These are phyloP conservation scores for Drosophila yakuba DNA, from an alignment of 1,140 invertebrate species.

Conservation along the genomic window DNA sequence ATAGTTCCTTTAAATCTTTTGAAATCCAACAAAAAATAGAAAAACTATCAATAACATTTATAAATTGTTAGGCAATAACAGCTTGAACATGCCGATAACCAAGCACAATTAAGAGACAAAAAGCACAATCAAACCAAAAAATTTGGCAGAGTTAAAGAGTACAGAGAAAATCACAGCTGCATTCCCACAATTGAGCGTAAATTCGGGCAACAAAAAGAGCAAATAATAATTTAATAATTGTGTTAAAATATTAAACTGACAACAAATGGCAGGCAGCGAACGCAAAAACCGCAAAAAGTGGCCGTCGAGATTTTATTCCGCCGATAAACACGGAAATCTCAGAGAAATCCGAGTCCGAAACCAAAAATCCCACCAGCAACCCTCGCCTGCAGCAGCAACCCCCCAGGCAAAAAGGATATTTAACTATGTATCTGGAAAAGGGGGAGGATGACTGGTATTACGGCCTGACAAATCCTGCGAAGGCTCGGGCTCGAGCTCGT, in stretches of 20 bases:
- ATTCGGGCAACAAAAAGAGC: conserved; percentile 23
- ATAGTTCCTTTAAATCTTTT: neutral
- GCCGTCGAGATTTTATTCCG: conserved; percentile 56
- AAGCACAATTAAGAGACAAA: conserved; percentile 7
- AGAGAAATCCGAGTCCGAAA: conserved; percentile 12
- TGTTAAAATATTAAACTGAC: conserved; percentile 74
- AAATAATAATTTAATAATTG: conserved; percentile 72
- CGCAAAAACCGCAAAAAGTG: conserved; percentile 70
- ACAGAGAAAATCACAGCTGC: conserved; percentile 19
- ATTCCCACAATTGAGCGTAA: conserved; percentile 12
- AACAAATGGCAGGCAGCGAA: conserved; percentile 63
- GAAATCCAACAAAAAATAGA: neutral
- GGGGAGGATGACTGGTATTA: conserved; percentile 47
- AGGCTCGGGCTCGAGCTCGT: conserved; percentile 52
- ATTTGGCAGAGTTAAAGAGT: conserved; percentile 14
- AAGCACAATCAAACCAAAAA: conserved; percentile 18
- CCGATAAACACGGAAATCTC: conserved; percentile 62
- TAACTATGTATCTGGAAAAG: conserved; percentile 2
- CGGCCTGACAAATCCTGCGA: conserved; percentile 68
- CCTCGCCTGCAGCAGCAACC: conserved; percentile 58
- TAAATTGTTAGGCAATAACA: conserved; percentile 21
- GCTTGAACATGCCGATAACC: conserved; percentile 15
- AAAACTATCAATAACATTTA: conserved; percentile 12
- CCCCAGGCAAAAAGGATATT: conserved; percentile 19
- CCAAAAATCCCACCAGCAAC: conserved; percentile 47